Base-by-base conservation (phyloP, 2,797 vertebrate genomes). In the Yasuhikotakia modesta region DNA sequence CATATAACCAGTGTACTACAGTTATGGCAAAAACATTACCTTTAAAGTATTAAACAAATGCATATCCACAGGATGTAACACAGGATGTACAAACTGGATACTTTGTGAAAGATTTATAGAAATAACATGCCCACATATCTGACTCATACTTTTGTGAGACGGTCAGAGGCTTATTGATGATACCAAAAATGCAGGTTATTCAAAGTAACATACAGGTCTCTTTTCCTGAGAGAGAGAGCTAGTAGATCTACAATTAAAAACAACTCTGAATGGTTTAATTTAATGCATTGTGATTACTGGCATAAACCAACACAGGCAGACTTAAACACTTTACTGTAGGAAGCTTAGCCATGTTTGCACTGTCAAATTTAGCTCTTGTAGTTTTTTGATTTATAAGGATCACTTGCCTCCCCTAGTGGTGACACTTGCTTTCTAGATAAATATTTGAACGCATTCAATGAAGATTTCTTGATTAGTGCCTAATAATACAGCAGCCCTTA, bases 221-320 rank as follows among this genome's bases (percentile, higher is more conserved):
- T 70, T 81, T 78, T 84, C 81, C 79, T 84, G 57, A 60, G 57
- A 60, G 81, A 79, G 81, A 82, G 70, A 27, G 27, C 67, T 76
- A 80, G n/a, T 57, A 82, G 46, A 81, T 60, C 68, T 2, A 63
- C 53, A 53, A 73, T 35, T 76, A 24, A 67, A 27, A 61, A 78
- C 30, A 67, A 60, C 65, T 55, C 69, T 75, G 30, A 7, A 35
- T 60, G 45, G 19, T 73, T 79, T 74, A 16, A 81, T 73, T 60
- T 19, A 79, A 82, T 69, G 71, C 45, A 77, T 14, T 79, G 53
- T 27, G 60, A 64, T 48, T 63, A 46, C 19, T 68, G 22, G 50
- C 32, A 30, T 24, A 24, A 75, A 35, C 12, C n/a, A 60, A 73
- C 35, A 39, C 45, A 71, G 57, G 30, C 16, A 50, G 21, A 17